Evolutionary conservation across 2,113 vertebrate species (phyloP), one percentile per base, ranked within the genome.

Genomic region (Bambusicola thoracicus): DNA sequence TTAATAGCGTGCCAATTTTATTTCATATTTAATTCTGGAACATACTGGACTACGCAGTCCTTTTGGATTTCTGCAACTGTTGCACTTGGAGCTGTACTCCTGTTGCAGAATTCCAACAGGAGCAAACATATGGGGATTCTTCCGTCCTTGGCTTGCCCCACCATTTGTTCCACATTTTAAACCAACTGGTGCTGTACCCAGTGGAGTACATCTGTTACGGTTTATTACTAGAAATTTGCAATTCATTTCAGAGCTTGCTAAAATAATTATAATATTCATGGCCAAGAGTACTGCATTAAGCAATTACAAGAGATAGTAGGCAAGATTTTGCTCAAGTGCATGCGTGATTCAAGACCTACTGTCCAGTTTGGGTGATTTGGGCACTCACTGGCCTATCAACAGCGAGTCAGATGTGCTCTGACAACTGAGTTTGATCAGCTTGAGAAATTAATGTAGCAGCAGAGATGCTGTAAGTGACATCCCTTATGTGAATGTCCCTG

Each of bases 201-300:
- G 92, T 95, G 88, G 96, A 96, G 93, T 97, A 96, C 96, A 97
- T 97, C 94, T 97, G 95, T 96, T 97, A 87, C 85, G 65, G 91
- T 93, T 96, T 93, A 94, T 94, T 95, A 89, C 95, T 89, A 94
- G 94, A 87, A 96, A 97, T 96, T 92, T 95, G 92, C 95, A 96
- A 96, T 95, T 97, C 89, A 96, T 94, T 96, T 95, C 63, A 62
- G 80, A 78, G 79, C 88, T 92, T 95, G 81, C 88, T 93, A 75
- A 93, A 95, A 95, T 96, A 95, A 95, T 97, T 97, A 88, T 90
- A 94, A 93, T 93, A 92, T 81, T 91, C 90, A 87, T 85, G 83
- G 93, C 90, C 87, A 89, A 93, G 91, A 89, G 59, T 91, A 67
- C 63, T 44, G 61, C 83, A 85, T 94, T 93, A 92, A 93, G 85